Conservation (phyloP, 2,888 invertebrate genomes). For the Drosophila cognata region DNA sequence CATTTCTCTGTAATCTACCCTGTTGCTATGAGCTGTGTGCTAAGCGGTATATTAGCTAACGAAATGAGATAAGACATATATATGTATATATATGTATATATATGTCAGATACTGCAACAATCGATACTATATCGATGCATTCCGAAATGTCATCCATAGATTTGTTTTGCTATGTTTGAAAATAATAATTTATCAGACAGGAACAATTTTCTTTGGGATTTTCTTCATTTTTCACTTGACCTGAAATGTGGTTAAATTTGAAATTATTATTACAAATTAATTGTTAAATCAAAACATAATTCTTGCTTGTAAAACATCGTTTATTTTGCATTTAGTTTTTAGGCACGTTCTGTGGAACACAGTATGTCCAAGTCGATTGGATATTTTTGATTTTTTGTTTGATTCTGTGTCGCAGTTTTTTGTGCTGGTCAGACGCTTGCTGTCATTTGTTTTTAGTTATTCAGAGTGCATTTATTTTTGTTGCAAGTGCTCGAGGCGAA, state of each 20-base stretch:
- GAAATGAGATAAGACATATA: neutral
- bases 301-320: neutral
- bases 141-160: neutral
- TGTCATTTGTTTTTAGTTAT: slow-evolving; percentile 54
- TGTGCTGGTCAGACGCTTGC: slow-evolving; percentile 33
- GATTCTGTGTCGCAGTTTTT: slow-evolving; percentile 3
- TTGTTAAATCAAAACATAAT: neutral
- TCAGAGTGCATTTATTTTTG: slow-evolving; percentile 32
- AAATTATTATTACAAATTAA: neutral
- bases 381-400: neutral
- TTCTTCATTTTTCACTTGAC: neutral
- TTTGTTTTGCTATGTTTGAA: neutral
- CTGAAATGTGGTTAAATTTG: no score
- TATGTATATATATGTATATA: no score
- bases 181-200: neutral
- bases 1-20: slow-evolving; percentile 3
- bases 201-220: neutral
- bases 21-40: neutral
- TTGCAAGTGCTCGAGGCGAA: slow-evolving; percentile 10
- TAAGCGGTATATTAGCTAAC: neutral
- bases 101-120: neutral
- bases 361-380: neutral
- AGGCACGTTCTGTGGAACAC: neutral
- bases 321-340: neutral
- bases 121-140: neutral